Conservation (phyloP, 2,113 vertebrate genomes). For the Balaeniceps rex region DNA sequence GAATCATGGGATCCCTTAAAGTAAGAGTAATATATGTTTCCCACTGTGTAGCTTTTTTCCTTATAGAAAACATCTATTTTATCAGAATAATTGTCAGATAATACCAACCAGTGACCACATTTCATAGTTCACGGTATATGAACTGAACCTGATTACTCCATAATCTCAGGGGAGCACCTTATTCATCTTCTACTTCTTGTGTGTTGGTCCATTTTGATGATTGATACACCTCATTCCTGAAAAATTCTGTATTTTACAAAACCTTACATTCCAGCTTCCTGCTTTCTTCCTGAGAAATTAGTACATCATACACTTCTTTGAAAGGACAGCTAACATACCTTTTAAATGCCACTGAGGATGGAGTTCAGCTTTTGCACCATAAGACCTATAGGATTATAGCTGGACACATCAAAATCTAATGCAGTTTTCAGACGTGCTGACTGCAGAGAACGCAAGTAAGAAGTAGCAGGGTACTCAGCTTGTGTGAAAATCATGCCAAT, state of each 20-base stretch:
- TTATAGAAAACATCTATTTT: neutral
- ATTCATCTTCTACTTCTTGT: neutral
- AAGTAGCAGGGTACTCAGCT: neutral
- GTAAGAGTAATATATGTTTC: neutral
- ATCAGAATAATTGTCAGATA: conserved; percentile 5
- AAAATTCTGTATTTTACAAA: neutral
- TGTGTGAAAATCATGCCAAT: neutral
- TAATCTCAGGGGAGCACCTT: neutral
- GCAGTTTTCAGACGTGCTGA: neutral
- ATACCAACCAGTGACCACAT: neutral
- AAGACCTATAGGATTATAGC: neutral
- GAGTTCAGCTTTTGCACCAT: neutral
- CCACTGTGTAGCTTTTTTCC: neutral
- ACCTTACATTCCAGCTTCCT: neutral
- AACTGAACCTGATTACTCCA: neutral
- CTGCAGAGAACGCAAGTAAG: neutral
- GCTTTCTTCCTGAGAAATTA: neutral
- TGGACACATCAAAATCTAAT: neutral
- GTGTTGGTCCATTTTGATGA: neutral
- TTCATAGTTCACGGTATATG: neutral
- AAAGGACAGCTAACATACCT: neutral
- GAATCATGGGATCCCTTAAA: neutral
- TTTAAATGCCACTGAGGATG: neutral
- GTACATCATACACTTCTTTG: neutral
- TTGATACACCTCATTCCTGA: neutral